phyloP scores from a whole-genome alignment of 2,888 invertebrate species.

The Drosophila nigricruria region DNA sequence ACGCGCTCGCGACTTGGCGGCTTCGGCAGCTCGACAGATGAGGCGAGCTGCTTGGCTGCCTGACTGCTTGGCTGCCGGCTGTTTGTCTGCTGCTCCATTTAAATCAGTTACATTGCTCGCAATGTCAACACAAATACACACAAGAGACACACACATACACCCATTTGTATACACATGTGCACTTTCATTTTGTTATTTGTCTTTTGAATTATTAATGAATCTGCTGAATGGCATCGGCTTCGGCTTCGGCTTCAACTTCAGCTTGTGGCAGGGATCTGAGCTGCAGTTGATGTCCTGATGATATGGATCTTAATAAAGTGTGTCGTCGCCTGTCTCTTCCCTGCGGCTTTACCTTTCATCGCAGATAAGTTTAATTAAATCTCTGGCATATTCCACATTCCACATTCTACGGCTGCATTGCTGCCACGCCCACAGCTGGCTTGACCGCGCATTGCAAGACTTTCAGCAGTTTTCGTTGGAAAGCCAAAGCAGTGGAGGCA shows the following conservation, averaged over 20 bases:
- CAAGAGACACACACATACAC: conserved; percentile 17
- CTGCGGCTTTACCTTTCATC: conserved; percentile 19
- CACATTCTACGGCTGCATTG: conserved; percentile 15
- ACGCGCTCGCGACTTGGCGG: conserved; percentile 20
- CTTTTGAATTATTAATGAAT: conserved; percentile 84
- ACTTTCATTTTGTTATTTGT: conserved; percentile 75
- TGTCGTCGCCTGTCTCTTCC: conserved; percentile 14
- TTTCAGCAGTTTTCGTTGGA: conserved; percentile 54
- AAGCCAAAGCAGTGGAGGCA: too few species aligned
- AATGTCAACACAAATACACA: conserved; percentile 50
- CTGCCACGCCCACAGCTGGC: conserved; percentile 29
- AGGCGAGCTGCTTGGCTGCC: conserved; percentile 1
- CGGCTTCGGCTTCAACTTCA: conserved; percentile 2
- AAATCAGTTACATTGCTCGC: conserved; percentile 67
- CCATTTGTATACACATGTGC: conserved; percentile 20
- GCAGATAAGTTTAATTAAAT: conserved; percentile 75
- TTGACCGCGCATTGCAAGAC: conserved; percentile 40
- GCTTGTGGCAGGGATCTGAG: conserved; percentile 13
- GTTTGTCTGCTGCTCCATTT: conserved; percentile 66
- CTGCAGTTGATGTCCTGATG: conserved; percentile 33
- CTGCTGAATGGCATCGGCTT: conserved; percentile 57
- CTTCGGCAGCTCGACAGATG: conserved; percentile 5
- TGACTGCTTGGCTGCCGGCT: conserved; percentile 6
- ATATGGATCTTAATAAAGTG: conserved; percentile 63
- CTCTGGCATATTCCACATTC: conserved; percentile 39